Percentiles rank a stretch among this genome's conserved stretches.
These are phyloP conservation scores for Luffia ferchaultella DNA, from an alignment of 2,888 invertebrate species.

Conservation along the genomic window DNA sequence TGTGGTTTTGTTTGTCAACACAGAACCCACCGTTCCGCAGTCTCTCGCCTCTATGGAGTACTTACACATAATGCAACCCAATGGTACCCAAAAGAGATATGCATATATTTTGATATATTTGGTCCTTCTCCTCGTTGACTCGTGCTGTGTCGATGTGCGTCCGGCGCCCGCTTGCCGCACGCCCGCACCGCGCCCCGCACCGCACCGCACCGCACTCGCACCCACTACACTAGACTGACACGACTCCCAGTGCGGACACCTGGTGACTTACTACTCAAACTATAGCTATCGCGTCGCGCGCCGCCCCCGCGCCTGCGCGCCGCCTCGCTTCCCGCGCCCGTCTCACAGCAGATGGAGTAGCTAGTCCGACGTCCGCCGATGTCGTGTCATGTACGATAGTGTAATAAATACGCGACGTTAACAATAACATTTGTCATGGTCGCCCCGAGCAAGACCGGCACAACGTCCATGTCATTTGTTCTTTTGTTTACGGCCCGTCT, in stretches of 20 bases:
- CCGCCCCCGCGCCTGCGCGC: neutral
- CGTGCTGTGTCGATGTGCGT: constrained; percentile 1
- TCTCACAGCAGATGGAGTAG: no score
- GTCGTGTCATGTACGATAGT: neutral
- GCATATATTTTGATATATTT: neutral
- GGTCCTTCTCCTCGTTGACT: neutral
- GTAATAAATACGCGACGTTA: neutral
- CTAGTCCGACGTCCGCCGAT: neutral
- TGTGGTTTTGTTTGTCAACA: constrained; percentile 59
- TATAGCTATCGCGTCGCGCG: constrained; percentile 28
- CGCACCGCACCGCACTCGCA: constrained; percentile 2
- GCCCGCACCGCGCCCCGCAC: neutral
- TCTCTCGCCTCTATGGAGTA: constrained; percentile 61
- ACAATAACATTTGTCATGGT: neutral
- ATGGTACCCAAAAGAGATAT: constrained; percentile 42
- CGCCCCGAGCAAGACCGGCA: no score
- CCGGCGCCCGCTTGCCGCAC: neutral
- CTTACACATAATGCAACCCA: constrained; percentile 62
- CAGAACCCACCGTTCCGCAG: constrained; percentile 63
- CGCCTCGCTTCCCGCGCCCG: neutral
- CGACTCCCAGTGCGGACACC: neutral
- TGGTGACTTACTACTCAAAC: constrained; percentile 80
- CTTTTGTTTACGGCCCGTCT: neutral
- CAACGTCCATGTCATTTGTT: neutral
- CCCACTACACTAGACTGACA: neutral